phyloP scores from a whole-genome alignment of 2,797 vertebrate genomes.

The Chelon auratus region DNA sequence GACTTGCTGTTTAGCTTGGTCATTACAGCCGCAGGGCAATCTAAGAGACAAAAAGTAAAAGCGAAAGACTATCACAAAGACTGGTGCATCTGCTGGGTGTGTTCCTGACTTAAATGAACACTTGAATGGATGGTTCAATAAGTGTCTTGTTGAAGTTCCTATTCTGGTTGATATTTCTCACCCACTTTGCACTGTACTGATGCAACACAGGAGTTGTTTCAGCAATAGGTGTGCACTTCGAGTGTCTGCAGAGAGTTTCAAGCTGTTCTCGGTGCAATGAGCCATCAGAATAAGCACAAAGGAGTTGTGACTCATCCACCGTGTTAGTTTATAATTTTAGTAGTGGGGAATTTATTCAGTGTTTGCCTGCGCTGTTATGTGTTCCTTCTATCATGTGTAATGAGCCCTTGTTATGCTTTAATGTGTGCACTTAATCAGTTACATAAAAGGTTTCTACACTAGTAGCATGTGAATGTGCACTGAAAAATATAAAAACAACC shows the following conservation, averaged over 20 bases:
- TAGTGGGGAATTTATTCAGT: conserved; percentile 20
- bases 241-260: conserved; percentile 52
- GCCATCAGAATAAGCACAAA: conserved; percentile 26
- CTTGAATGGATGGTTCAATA: conserved; percentile 45
- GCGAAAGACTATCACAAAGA: conserved; percentile 27
- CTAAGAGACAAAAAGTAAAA: conserved; percentile 19
- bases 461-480: not conserved
- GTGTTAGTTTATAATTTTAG: conserved; percentile 13
- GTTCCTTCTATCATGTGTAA: conserved; percentile 21
- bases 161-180: conserved; percentile 60
- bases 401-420: conserved; percentile 22
- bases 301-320: conserved; percentile 34
- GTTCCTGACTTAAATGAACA: conserved; percentile 39
- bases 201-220: conserved; percentile 72
- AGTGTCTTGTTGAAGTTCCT: conserved; percentile 65
- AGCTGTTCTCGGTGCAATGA: conserved; percentile 51
- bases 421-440: conserved; percentile 13
- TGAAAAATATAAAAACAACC: not conserved
- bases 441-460: not conserved
- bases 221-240: conserved; percentile 67
- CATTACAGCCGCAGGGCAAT: conserved; percentile 18
- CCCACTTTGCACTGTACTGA: conserved; percentile 65
- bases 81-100: conserved; percentile 19
- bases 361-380: conserved; percentile 12
- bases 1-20: conserved; percentile 1